A percentile compares a stretch with the other conserved stretches of the same genome.
These are phyloP conservation scores for Ctenoplectra terminalis DNA, from an alignment of 1,140 invertebrate species.

Conservation along the genomic window DNA sequence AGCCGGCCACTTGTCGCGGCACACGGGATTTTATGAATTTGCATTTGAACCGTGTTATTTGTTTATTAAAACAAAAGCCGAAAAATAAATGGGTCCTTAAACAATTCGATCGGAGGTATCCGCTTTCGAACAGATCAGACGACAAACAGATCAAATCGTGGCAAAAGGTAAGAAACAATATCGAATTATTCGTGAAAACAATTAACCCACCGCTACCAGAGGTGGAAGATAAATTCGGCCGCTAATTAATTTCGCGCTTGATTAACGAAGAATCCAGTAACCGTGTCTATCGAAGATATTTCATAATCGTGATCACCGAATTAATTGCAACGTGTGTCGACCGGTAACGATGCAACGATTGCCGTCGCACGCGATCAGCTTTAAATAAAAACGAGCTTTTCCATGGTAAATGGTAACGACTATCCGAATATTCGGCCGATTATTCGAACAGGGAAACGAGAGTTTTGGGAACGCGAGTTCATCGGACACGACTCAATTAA, in stretches of 20 bases:
- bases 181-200: background rate
- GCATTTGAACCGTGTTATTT: background rate
- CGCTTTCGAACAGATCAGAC: background rate
- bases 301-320: background rate
- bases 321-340: background rate
- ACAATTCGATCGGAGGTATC: background rate
- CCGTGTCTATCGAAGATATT: background rate
- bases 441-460: background rate
- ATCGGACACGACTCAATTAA: conserved; percentile 36
- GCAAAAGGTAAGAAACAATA: background rate
- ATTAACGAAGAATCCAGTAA: background rate
- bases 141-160: too few species aligned
- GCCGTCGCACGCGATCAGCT: background rate
- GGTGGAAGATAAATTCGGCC: background rate
- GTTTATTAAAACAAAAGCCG: background rate
- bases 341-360: background rate
- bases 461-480: background rate
- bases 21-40: conserved; percentile 12
- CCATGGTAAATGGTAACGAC: background rate
- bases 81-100: too few species aligned
- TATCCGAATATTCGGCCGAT: background rate
- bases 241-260: conserved; percentile 13
- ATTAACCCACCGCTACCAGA: background rate
- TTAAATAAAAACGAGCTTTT: background rate
- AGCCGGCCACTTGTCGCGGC: background rate